A percentile compares a stretch with the other conserved stretches of the same genome.
phyloP scores from a whole-genome alignment of 2,888 invertebrate species.

The Pachydiplax longipennis region DNA sequence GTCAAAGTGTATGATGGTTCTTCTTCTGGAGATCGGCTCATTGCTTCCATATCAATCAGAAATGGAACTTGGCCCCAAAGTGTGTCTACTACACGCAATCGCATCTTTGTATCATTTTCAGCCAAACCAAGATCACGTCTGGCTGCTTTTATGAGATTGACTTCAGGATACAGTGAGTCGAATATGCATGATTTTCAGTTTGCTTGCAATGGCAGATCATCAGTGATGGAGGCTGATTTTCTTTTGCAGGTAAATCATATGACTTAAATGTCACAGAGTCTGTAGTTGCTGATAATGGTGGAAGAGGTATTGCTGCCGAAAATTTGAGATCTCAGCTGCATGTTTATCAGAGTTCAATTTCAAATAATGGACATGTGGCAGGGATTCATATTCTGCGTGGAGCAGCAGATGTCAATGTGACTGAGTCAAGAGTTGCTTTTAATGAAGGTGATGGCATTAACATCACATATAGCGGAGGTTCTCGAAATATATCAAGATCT shows the following conservation, averaged over 20 bases:
- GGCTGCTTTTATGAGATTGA: conserved; percentile 78
- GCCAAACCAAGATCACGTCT: conserved; percentile 77
- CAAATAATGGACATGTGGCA: conserved; percentile 87
- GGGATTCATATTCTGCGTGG: conserved; percentile 90
- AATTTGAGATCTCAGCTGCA: conserved; percentile 89
- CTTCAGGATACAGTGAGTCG: conserved; percentile 72
- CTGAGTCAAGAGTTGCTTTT: conserved; percentile 85
- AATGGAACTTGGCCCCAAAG: conserved; percentile 91
- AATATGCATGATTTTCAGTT: neutral
- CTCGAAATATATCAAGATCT: conserved; percentile 87
- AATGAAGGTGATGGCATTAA: conserved; percentile 96
- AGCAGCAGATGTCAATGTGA: conserved; percentile 92
- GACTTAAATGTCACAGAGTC: conserved; percentile 89
- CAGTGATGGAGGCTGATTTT: neutral
- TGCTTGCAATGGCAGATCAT: neutral
- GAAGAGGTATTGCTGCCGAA: conserved; percentile 93
- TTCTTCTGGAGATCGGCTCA: conserved; percentile 68
- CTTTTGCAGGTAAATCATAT: conserved; percentile 69
- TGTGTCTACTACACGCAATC: conserved; percentile 80
- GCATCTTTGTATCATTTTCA: conserved; percentile 80
- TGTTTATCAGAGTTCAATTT: conserved; percentile 81
- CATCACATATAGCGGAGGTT: conserved; percentile 93
- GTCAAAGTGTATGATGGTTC: conserved; percentile 55
- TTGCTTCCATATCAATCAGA: conserved; percentile 75
- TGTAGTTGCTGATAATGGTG: conserved; percentile 86